Evolutionary conservation across 1,140 invertebrate genomes (phyloP).

Genomic region (Drosophila miranda): DNA sequence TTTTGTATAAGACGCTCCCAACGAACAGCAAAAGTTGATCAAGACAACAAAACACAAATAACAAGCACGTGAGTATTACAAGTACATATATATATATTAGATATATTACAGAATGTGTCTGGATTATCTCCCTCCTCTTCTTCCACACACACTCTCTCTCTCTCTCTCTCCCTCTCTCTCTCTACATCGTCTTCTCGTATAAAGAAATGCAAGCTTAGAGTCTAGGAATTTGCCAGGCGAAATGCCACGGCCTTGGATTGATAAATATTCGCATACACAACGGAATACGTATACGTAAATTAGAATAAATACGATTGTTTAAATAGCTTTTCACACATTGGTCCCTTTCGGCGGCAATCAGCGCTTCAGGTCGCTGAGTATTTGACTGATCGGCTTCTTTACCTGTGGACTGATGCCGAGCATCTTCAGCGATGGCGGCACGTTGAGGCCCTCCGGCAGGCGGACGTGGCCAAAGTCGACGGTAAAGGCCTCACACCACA

Average conservation of each 20-base stretch:
- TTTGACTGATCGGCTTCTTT: conserved; percentile 82
- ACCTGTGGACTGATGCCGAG: conserved; percentile 96
- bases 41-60: conserved; percentile 73
- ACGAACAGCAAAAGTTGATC: conserved; percentile 59
- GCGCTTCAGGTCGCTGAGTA: conserved; percentile 72
- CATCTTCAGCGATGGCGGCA: conserved; percentile 96
- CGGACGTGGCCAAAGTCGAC: conserved; percentile 94
- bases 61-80: conserved; percentile 49
- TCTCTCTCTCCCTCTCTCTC: background rate
- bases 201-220: conserved; percentile 59
- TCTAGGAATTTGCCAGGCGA: conserved; percentile 32
- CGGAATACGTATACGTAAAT: conserved; percentile 7
- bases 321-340: conserved; percentile 37
- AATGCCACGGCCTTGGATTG: conserved; percentile 22
- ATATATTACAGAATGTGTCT: conserved; percentile 57
- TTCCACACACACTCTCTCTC: conserved; percentile 21
- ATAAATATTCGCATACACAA: conserved; percentile 55
- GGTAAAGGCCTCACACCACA: conserved; percentile 94
- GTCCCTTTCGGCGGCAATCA: conserved; percentile 41
- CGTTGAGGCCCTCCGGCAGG: conserved; percentile 89
- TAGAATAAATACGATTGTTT: conserved; percentile 62
- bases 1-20: conserved; percentile 68
- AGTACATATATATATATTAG: conserved; percentile 48
- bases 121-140: too few relatives aligned
- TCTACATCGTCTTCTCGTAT: background rate